A percentile compares a stretch with the other conserved stretches of the same genome.
Evolutionary conservation across 2,113 vertebrate species (phyloP).

Genomic region (Pithys albifrons): DNA sequence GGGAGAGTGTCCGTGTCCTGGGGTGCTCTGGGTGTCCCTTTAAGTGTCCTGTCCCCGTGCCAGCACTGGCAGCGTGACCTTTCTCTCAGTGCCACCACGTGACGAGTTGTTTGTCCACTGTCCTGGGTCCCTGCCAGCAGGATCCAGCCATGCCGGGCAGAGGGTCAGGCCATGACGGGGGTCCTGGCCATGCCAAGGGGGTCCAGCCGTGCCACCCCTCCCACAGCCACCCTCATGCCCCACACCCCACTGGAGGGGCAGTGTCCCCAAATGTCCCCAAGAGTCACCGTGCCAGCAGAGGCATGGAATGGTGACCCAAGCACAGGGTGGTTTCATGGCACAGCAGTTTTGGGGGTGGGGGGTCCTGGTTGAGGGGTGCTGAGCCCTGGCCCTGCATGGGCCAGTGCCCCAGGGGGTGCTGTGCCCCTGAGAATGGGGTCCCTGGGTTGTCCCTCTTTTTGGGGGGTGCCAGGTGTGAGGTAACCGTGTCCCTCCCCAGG

Average conservation of each 20-base stretch:
- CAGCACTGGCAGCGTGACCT: constrained; percentile 35
- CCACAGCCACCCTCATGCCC: background rate
- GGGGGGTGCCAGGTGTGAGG: background rate
- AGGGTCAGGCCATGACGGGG: background rate
- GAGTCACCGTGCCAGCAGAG: fast-evolving
- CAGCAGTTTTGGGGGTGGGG: background rate
- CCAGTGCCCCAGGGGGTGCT: background rate
- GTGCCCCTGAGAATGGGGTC: fast-evolving
- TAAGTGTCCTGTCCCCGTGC: background rate
- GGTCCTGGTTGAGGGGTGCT: background rate
- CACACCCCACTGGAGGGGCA: background rate
- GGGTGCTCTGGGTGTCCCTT: background rate
- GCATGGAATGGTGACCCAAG: background rate
- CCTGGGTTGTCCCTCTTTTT: fast-evolving
- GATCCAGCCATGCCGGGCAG: fast-evolving
- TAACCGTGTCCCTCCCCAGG: constrained; percentile 49
- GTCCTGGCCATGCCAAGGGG: background rate
- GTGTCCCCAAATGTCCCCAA: background rate
- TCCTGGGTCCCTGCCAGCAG: background rate
- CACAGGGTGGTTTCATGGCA: background rate
- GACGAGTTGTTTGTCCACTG: constrained; percentile 35
- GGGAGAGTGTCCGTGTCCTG: background rate
- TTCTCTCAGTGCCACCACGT: constrained; percentile 59
- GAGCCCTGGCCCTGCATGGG: fast-evolving
- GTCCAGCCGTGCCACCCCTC: background rate